Evolutionary conservation across 2,113 vertebrate species (phyloP), one percentile per base, ranked within the genome.

Genomic region (Burhinus bistriatus): DNA sequence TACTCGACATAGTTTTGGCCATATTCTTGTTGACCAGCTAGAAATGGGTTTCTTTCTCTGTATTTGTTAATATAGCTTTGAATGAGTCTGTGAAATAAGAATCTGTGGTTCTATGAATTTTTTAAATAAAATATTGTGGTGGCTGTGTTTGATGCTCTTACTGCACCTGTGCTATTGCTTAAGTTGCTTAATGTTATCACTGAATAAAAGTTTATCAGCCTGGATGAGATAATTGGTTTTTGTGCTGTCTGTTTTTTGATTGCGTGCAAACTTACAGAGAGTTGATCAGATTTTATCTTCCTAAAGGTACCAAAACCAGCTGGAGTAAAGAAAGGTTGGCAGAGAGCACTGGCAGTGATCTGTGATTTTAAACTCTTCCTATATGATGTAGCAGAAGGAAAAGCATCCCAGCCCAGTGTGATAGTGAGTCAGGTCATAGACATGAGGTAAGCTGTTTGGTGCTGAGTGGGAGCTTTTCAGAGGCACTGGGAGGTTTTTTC

Each of bases 341-440:
- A 99, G 93, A 98, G 99, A 95, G 99, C 99, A 0, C 89, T 99
- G 95, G 99, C 99, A 32, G 99, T 99, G 45, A 99, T 99, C 40
- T 99, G 99, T 81, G 99, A 99, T 98, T 99, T 99, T 98, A 99
- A 99, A 87, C 98, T 99, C 38, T 99, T 99, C 96, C 98, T 99
- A 6, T 99, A 99, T 14, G 99, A 99, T 66, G 97, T 99, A 87
- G 98, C 99, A 51, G 99, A 99, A 98, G 99, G 99, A 88, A 99
- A 99, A 97, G 93, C 98, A 5, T 98, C 99, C 8, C 99, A 99
- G 87, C 99, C 99, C 40, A 99, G 99, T 21, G 99, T 99, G 20
- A 54, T 99, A 26, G 99, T 99, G 96, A 99, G 99, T 97, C 99
- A 99, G 94, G 99, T 99, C 97, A 99, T 99, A 85, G 99, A 99